A percentile compares a stretch with the other conserved stretches of the same genome.
phyloP scores from a whole-genome alignment of 2,888 invertebrate species.

The Drosophila diplacantha region DNA sequence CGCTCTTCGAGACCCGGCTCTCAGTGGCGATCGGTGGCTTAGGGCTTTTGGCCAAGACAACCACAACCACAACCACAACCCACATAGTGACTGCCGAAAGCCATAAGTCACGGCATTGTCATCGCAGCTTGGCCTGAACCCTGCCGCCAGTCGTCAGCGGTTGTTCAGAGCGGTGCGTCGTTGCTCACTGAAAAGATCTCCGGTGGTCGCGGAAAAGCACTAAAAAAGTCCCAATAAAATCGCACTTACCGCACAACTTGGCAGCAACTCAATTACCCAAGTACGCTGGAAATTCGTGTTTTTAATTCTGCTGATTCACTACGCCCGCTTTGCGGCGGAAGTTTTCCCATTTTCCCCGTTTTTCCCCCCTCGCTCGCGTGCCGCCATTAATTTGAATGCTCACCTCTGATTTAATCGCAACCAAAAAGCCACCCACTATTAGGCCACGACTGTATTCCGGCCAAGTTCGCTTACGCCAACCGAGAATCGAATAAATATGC shows the following conservation, averaged over 20 bases:
- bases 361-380: conserved; percentile 46
- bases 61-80: conserved; percentile 15
- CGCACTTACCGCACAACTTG: conserved; percentile 7
- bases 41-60: conserved; percentile 37
- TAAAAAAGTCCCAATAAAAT: conserved; percentile 9
- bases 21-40: conserved; percentile 24
- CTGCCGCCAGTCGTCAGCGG: conserved; percentile 67
- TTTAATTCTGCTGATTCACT: conserved; percentile 29
- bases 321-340: conserved; percentile 26
- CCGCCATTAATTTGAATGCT: conserved; percentile 54
- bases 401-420: conserved; percentile 53
- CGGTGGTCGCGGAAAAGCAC: conserved; percentile 2
- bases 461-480: conserved; percentile 29
- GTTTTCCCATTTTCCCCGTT: conserved; percentile 14
- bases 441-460: conserved; percentile 28
- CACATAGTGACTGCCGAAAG: conserved; percentile 27
- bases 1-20: conserved; percentile 22
- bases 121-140: conserved; percentile 63
- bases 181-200: conserved; percentile 31
- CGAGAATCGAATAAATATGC: conserved; percentile 56
- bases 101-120: conserved; percentile 45
- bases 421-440: conserved; percentile 32
- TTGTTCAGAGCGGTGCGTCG: conserved; percentile 63
- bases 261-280: conserved; percentile 16
- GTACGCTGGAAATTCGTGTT: conserved; percentile 28